phyloP scores from a whole-genome alignment of 2,888 invertebrate genomes.

The Dynastes hyllus region DNA sequence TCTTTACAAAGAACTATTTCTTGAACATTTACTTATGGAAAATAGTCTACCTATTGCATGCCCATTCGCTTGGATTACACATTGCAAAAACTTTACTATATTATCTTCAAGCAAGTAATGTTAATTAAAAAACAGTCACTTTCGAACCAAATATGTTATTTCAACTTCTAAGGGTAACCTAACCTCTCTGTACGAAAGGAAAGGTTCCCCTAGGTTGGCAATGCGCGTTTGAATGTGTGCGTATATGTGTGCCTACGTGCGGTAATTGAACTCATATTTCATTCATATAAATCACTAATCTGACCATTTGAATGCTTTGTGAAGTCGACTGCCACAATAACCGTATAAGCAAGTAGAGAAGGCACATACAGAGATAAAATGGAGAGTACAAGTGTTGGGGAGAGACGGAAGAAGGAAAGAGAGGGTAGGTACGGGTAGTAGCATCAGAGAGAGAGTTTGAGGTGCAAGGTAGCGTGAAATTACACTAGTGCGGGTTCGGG shows the following conservation, averaged over 20 bases:
- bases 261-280: slow-evolving; percentile 53
- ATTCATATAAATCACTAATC: slow-evolving; percentile 60
- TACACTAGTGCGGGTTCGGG: slow-evolving; percentile 70
- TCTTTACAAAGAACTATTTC: no score
- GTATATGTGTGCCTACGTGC: neutral
- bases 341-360: slow-evolving; percentile 55
- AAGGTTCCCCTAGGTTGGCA: neutral
- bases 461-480: slow-evolving; percentile 77
- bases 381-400: slow-evolving; percentile 48
- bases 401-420: slow-evolving; percentile 34
- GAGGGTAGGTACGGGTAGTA: slow-evolving; percentile 55
- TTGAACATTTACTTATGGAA: no score
- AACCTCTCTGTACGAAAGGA: no score
- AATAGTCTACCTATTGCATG: no score
- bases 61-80: no score
- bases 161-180: no score
- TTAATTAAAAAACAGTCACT: no score
- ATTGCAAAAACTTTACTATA: no score
- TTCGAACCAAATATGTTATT: no score
- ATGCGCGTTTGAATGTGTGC: neutral
- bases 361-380: slow-evolving; percentile 5
- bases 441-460: slow-evolving; percentile 67
- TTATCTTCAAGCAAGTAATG: no score
- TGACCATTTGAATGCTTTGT: slow-evolving; percentile 60
- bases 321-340: slow-evolving; percentile 57